Percentiles rank a stretch among this genome's conserved stretches.
Evolutionary conservation across 1,140 invertebrate species (phyloP).

Genomic region (Zaprionus capensis): DNA sequence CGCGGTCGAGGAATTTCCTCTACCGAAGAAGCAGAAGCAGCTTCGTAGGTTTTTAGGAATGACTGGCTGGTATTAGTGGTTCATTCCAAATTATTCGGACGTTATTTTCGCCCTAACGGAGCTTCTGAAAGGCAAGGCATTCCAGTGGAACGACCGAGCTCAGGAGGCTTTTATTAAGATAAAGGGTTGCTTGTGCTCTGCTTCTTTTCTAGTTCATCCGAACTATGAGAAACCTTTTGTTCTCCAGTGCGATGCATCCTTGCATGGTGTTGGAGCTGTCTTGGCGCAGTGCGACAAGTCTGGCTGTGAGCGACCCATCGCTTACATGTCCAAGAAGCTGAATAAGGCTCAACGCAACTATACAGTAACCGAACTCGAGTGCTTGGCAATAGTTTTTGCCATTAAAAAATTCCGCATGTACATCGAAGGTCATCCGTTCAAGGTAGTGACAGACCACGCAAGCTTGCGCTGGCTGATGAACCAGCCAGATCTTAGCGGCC

Average conservation of each 20-base stretch:
- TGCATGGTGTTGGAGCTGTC: neutral
- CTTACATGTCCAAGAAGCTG: conserved; percentile 11
- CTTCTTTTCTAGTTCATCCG: neutral
- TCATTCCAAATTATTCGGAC: neutral
- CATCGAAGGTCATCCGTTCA: conserved; percentile 24
- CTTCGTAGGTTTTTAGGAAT: neutral
- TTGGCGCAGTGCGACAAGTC: neutral
- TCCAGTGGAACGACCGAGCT: neutral
- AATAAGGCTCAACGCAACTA: conserved; percentile 24
- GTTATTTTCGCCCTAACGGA: neutral
- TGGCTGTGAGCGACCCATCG: neutral
- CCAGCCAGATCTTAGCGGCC: too few relatives aligned
- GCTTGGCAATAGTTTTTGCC: conserved; percentile 7
- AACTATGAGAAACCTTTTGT: neutral
- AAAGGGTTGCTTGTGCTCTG: neutral
- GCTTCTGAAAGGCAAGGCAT: neutral
- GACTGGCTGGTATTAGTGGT: too few relatives aligned
- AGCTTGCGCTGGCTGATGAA: too few relatives aligned
- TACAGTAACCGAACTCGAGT: conserved; percentile 21
- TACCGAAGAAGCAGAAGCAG: too few relatives aligned
- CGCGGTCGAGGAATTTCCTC: too few relatives aligned
- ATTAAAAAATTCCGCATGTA: conserved; percentile 31
- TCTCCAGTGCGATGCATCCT: neutral
- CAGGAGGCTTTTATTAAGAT: neutral
- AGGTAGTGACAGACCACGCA: conserved; percentile 22